phyloP scores from a whole-genome alignment of 2,888 invertebrate species.

The Thyatira batis region DNA sequence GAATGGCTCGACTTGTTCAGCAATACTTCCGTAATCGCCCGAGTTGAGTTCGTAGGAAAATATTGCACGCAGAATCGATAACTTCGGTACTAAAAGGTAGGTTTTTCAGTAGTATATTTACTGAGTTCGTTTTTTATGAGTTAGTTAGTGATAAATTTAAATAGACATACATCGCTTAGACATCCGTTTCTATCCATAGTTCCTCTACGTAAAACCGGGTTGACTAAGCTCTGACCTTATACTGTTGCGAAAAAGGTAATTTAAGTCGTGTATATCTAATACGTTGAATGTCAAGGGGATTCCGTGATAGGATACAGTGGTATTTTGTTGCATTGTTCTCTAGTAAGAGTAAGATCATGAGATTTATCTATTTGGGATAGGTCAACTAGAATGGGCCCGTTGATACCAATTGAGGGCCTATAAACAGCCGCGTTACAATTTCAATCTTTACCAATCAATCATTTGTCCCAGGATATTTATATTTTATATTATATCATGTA shows the following conservation, averaged over 20 bases:
- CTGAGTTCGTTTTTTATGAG: too few species aligned
- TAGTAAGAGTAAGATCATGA: background rate
- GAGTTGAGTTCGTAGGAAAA: too few species aligned
- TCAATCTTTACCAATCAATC: too few species aligned
- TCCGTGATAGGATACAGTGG: conserved; percentile 53
- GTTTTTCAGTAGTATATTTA: too few species aligned
- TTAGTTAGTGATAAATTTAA: too few species aligned
- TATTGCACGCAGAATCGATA: too few species aligned
- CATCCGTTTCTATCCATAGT: background rate
- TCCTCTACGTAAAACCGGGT: background rate
- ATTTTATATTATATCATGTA: too few species aligned
- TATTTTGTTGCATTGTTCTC: conserved; percentile 33
- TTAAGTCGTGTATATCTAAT: conserved; percentile 11
- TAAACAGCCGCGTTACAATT: too few species aligned
- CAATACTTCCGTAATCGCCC: too few species aligned
- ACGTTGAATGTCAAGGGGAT: conserved; percentile 61
- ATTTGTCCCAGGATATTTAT: too few species aligned
- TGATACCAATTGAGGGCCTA: background rate
- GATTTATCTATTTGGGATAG: background rate
- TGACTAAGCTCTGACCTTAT: conserved; percentile 13
- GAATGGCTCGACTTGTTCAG: too few species aligned
- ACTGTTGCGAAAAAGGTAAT: conserved; percentile 18
- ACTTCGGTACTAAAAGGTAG: too few species aligned
- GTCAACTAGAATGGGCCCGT: background rate
- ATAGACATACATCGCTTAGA: background rate